Evolutionary conservation across 1,140 invertebrate species (phyloP).

Genomic region (Heliconius hermathena): DNA sequence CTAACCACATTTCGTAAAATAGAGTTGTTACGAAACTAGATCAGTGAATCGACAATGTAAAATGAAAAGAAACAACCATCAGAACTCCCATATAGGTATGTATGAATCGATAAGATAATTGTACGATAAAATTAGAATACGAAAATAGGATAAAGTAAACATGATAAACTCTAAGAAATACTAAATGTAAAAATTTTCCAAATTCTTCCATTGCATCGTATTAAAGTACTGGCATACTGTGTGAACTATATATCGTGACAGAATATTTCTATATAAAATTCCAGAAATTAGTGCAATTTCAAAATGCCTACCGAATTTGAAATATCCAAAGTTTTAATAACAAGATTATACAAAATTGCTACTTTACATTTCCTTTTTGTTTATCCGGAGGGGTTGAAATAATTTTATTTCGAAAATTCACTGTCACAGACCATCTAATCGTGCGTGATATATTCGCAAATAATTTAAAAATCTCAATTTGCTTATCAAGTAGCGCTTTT

Average conservation of each 20-base stretch:
- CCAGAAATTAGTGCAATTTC: slow-evolving; percentile 29
- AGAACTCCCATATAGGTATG: too few species aligned
- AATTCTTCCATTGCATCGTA: background rate
- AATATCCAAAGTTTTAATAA: background rate
- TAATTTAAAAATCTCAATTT: slow-evolving; percentile 6
- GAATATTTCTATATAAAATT: slow-evolving; percentile 2
- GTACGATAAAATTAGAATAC: too few species aligned
- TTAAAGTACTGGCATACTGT: slow-evolving; percentile 4
- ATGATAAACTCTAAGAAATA: background rate
- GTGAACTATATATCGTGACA: slow-evolving; percentile 20
- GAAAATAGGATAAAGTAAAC: background rate
- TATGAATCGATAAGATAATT: too few species aligned
- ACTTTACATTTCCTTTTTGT: background rate
- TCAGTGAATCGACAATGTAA: too few species aligned
- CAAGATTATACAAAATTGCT: background rate
- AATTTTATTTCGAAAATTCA: background rate
- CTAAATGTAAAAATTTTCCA: background rate
- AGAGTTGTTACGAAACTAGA: too few species aligned
- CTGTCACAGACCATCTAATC: background rate
- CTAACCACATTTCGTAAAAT: too few species aligned
- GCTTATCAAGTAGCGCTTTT: slow-evolving; percentile 19
- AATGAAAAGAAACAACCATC: too few species aligned
- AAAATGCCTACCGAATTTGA: slow-evolving; percentile 36
- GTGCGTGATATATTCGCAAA: slow-evolving; percentile 19
- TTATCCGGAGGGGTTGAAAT: background rate